Conservation (phyloP, 2,888 invertebrate species). For the Pollenia amentaria region DNA sequence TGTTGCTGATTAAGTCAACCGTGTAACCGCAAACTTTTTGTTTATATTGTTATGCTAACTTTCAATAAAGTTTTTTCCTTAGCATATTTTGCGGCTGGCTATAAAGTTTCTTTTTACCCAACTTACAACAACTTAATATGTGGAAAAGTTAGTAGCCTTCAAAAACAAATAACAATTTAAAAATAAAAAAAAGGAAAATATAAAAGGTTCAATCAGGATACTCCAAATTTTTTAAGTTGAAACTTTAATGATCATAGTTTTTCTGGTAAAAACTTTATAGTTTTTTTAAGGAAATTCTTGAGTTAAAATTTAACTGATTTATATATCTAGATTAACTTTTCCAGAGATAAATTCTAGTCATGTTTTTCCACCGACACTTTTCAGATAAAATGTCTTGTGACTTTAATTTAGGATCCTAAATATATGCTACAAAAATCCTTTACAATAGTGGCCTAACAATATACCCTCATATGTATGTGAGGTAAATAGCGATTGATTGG, state of each 20-base stretch:
- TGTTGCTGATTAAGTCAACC: slow-evolving; percentile 53
- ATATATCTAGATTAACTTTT: too few species aligned
- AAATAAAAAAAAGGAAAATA: background rate
- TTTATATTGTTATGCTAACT: slow-evolving; percentile 11
- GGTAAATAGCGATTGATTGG: slow-evolving; percentile 25
- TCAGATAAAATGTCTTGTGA: too few species aligned
- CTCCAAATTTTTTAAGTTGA: too few species aligned
- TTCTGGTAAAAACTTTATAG: too few species aligned
- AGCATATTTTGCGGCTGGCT: slow-evolving; percentile 60
- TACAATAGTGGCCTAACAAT: background rate
- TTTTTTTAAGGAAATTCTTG: too few species aligned
- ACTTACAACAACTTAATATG: background rate
- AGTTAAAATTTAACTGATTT: too few species aligned
- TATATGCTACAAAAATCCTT: slow-evolving; percentile 4
- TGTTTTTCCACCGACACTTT: too few species aligned
- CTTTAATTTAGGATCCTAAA: background rate
- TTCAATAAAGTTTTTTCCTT: slow-evolving; percentile 44
- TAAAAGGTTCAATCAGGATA: background rate
- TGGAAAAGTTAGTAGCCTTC: background rate
- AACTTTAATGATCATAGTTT: too few species aligned
- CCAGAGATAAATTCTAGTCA: too few species aligned
- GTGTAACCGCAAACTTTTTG: slow-evolving; percentile 24
- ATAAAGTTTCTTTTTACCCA: slow-evolving; percentile 34
- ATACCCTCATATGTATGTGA: background rate
- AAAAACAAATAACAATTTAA: background rate